These are phyloP conservation scores for Eupithecia inturbata DNA, from an alignment of 2,888 invertebrate species.

Conservation along the genomic window DNA sequence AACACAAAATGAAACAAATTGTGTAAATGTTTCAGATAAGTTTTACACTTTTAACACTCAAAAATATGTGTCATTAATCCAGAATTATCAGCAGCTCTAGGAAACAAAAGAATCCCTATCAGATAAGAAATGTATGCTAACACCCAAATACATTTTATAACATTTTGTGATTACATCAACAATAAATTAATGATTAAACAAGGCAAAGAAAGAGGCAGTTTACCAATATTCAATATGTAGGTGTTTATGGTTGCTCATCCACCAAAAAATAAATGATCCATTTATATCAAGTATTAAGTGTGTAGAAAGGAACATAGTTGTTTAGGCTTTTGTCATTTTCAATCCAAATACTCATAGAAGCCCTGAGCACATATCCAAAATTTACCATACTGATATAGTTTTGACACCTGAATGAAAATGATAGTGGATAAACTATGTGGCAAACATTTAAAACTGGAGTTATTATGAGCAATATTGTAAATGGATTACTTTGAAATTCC, in stretches of 20 bases:
- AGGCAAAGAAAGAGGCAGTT: background rate
- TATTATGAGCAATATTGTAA: constrained; percentile 43
- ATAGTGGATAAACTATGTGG: constrained; percentile 38
- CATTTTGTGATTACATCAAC: constrained; percentile 17
- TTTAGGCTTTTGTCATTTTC: background rate
- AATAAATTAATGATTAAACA: background rate
- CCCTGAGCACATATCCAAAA: too few species aligned
- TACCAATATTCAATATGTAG: background rate
- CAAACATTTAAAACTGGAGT: constrained; percentile 43
- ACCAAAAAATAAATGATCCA: background rate
- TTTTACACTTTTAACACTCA: background rate
- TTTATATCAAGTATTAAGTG: background rate
- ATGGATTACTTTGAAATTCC: constrained; percentile 79
- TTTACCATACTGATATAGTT: constrained; percentile 1
- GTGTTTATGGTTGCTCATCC: background rate
- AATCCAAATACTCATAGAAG: background rate
- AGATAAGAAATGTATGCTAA: constrained; percentile 25
- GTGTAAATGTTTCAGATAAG: background rate
- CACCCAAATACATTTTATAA: constrained; percentile 11
- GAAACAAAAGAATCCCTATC: constrained; percentile 13
- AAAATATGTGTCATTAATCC: constrained; percentile 14
- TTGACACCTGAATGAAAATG: constrained; percentile 2
- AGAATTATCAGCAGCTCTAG: constrained; percentile 15
- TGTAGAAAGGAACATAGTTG: background rate
- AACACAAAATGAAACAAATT: background rate